Evolutionary conservation across 2,113 vertebrate species (phyloP), one percentile per base, ranked within the genome.

Genomic region (Uria lomvia): DNA sequence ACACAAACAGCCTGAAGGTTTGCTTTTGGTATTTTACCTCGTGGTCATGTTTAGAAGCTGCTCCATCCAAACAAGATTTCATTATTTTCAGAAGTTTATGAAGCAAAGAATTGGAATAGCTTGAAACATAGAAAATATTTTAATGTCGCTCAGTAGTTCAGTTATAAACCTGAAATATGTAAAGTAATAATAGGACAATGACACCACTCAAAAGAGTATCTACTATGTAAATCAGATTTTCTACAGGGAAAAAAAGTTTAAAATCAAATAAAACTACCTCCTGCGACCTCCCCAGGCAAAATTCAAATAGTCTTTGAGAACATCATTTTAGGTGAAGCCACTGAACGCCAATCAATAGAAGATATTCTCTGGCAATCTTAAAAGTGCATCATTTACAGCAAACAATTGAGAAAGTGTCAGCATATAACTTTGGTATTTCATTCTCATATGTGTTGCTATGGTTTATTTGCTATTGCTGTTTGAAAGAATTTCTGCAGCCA

Each of bases 11-110:
- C 66, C 36, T 56, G 16, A 55, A 91, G 30, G 16, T 92, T 89
- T 96, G 24, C 45, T 90, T 93, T 73, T 82, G 58, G 14, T 66
- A 18, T 95, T 92, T 82, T 93, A 76, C 36, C 20, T 92, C 1
- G 1, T 50, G 55, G 45, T 66, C 45, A 30, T 66, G 22, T 90
- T 90, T 62, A 66, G 58, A 87, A 85, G 17, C 45, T 85, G 21
- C 49, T 92, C 30, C 40, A 70, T 68, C 58, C 79, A 85, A 93
- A 43, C 21, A 75, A 67, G 40, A 19, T 88, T 88, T 86, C 88
- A 36, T 87, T 94, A 18, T 75, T 76, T 94, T 78, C 72, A 55
- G 32, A 90, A 77, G 58, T 95, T 95, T 92, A 86, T 76, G 79
- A 86, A 88, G 53, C 78, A 90, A 95, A 85, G 53, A 76, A 90